Percentiles rank a stretch among this genome's conserved stretches.
phyloP scores from a whole-genome alignment of 2,113 vertebrate species.

The Ia io region DNA sequence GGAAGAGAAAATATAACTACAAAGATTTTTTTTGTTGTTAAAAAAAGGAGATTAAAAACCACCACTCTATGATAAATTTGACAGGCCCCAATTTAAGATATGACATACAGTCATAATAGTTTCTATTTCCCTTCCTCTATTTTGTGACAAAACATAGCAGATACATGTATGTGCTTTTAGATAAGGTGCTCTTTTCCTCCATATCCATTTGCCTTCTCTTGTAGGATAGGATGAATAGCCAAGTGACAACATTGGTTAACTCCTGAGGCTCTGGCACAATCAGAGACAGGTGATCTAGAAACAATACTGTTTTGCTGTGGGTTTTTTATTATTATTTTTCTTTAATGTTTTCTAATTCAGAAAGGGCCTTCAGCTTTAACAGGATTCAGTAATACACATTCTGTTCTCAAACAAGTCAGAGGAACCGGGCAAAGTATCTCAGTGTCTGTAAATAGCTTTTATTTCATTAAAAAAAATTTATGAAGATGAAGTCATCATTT shows the following conservation, averaged over 20 bases:
- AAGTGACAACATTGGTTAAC: not conserved
- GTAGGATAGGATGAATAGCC: not conserved
- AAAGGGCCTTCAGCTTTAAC: not conserved
- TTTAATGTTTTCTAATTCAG: not conserved
- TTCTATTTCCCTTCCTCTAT: not conserved
- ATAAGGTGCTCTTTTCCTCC: not conserved
- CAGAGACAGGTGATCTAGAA: not conserved
- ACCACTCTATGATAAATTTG: not conserved
- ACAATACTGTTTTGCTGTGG: not conserved
- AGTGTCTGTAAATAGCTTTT: not conserved
- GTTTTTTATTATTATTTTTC: not conserved
- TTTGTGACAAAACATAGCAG: slow-evolving; percentile 9
- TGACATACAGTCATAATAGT: not conserved
- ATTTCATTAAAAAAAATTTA: not conserved
- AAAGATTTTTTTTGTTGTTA: not conserved
- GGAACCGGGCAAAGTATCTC: not conserved
- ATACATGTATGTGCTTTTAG: not conserved
- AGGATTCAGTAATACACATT: not conserved
- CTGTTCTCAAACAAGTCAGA: not conserved
- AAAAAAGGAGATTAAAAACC: not conserved
- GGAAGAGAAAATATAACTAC: not conserved
- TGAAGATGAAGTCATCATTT: not conserved
- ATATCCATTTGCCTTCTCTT: not conserved
- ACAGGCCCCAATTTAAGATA: not conserved
- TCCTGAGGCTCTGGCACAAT: not conserved